phyloP scores from a whole-genome alignment of 2,797 vertebrate genomes.

The Enteromius treurensis region DNA sequence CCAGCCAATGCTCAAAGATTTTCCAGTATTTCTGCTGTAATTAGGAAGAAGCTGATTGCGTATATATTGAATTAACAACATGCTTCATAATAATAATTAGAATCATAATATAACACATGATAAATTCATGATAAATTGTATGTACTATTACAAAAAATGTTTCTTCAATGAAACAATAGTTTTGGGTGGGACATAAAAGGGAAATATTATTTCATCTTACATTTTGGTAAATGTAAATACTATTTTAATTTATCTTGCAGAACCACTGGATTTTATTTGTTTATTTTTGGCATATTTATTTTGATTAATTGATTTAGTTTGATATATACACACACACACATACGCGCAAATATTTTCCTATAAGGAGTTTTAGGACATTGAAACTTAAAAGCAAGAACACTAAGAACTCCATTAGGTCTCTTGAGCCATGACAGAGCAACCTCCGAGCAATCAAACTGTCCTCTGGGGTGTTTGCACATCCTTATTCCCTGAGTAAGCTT shows the following conservation, averaged over 20 bases:
- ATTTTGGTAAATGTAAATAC: neutral
- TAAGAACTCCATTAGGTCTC: neutral
- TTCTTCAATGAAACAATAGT: neutral
- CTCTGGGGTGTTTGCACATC: slow-evolving; percentile 26
- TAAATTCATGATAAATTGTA: neutral
- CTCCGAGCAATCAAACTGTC: slow-evolving; percentile 12
- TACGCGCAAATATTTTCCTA: slow-evolving; percentile 19
- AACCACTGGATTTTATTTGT: neutral
- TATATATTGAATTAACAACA: neutral
- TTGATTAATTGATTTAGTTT: neutral
- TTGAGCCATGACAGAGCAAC: slow-evolving; percentile 5
- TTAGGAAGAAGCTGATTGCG: neutral
- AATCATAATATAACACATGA: neutral
- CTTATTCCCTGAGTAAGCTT: slow-evolving; percentile 35
- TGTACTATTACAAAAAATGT: too few species aligned
- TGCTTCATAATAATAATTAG: neutral
- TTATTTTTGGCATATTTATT: neutral
- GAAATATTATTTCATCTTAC: neutral
- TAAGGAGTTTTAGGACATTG: neutral
- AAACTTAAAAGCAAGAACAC: slow-evolving; percentile 19
- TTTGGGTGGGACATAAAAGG: neutral
- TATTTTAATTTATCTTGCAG: neutral
- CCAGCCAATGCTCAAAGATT: neutral
- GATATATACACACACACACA: neutral
- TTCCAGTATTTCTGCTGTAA: neutral